phyloP scores from a whole-genome alignment of 1,140 invertebrate genomes.

The Ostrea denselamellosa region DNA sequence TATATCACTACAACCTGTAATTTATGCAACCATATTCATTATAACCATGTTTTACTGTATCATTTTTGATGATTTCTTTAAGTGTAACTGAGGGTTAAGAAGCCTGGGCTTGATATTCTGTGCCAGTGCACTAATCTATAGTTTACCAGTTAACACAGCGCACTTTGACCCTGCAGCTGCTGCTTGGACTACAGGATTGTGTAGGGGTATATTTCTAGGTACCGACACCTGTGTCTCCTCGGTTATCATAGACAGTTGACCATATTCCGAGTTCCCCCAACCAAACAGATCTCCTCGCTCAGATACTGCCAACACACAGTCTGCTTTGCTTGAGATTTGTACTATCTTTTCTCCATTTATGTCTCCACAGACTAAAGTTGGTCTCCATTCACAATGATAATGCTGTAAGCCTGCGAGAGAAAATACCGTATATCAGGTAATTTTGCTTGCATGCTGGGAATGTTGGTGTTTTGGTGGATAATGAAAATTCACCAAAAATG shows the following conservation, averaged over 20 bases:
- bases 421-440: too few relatives aligned
- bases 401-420: conserved; percentile 71
- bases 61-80: too few relatives aligned
- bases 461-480: too few relatives aligned
- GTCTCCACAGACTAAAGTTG: conserved; percentile 86
- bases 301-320: conserved; percentile 94
- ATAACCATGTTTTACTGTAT: too few relatives aligned
- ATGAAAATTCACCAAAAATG: too few relatives aligned
- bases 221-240: conserved; percentile 80
- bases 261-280: conserved; percentile 98
- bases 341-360: conserved; percentile 89
- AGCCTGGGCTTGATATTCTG: too few relatives aligned
- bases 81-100: too few relatives aligned
- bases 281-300: conserved; percentile 96
- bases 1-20: too few relatives aligned
- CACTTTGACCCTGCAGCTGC: conserved; percentile 93
- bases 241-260: conserved; percentile 84
- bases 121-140: too few relatives aligned
- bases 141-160: conserved; percentile 88
- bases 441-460: too few relatives aligned
- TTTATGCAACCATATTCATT: too few relatives aligned
- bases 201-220: conserved; percentile 84
- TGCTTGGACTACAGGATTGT: conserved; percentile 87
- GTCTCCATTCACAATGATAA: conserved; percentile 65
- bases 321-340: conserved; percentile 88